phyloP scores from a whole-genome alignment of 2,113 vertebrate species.

The Sprattus sprattus region DNA sequence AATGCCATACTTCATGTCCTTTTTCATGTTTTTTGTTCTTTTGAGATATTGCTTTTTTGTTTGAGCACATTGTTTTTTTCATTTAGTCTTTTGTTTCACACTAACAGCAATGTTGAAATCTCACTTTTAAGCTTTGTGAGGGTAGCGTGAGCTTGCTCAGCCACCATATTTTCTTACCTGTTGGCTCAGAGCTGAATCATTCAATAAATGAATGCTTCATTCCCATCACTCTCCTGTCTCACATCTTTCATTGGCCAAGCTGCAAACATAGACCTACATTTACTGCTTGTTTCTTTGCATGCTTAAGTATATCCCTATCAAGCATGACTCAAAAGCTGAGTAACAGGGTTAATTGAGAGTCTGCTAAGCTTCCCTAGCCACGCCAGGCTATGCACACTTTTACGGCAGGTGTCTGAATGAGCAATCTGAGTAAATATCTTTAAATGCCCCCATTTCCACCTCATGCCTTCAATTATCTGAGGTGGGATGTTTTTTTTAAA shows the following conservation, averaged over 20 bases:
- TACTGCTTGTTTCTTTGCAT: not conserved
- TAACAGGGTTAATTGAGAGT: not conserved
- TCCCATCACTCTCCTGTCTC: not conserved
- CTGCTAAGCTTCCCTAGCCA: not conserved
- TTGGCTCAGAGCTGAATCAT: not conserved
- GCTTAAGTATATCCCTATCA: not conserved
- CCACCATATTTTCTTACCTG: not conserved
- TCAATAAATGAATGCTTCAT: conserved; percentile 18
- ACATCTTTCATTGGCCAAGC: conserved; percentile 8
- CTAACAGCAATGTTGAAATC: not conserved
- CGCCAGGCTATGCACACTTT: not conserved
- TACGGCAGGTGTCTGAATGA: not conserved
- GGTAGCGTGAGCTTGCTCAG: not conserved
- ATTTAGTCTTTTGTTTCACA: not conserved
- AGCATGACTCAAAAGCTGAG: not conserved
- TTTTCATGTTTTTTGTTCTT: not conserved
- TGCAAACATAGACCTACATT: not conserved
- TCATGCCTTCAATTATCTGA: not conserved
- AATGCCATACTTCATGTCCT: not conserved
- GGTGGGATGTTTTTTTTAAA: not conserved
- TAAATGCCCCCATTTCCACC: not conserved
- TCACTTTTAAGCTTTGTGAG: not conserved
- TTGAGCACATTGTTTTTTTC: not conserved
- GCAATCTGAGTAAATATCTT: no score
- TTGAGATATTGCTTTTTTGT: no score